phyloP scores from a whole-genome alignment of 1,140 invertebrate genomes.

The Drosophila ohnishii region DNA sequence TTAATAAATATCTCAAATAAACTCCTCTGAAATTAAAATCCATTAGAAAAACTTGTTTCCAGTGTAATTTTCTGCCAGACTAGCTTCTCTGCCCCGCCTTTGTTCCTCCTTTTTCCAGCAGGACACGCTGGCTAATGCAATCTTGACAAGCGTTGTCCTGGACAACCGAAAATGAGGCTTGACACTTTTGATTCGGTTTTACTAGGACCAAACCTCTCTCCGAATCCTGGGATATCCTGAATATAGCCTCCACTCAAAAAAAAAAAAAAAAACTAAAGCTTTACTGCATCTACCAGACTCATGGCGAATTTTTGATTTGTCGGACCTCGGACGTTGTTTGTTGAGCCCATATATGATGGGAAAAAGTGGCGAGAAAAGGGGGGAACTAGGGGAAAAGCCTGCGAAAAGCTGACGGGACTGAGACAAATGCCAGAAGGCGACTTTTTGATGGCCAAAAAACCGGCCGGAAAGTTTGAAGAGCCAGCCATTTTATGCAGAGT shows the following conservation, averaged over 20 bases:
- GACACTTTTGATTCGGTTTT: slow-evolving; percentile 78
- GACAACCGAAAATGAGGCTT: slow-evolving; percentile 73
- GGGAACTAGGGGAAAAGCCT: not conserved
- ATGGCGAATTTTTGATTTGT: slow-evolving; percentile 69
- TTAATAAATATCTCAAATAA: too few species aligned
- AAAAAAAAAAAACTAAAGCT: slow-evolving; percentile 6
- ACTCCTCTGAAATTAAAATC: not conserved
- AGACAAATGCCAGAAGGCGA: slow-evolving; percentile 48
- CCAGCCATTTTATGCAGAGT: not conserved
- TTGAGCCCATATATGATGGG: slow-evolving; percentile 34
- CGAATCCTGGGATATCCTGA: not conserved
- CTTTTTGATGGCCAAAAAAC: slow-evolving; percentile 54
- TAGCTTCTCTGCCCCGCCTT: not conserved
- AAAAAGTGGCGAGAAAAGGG: not conserved
- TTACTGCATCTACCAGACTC: slow-evolving; percentile 4
- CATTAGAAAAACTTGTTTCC: not conserved
- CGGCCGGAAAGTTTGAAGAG: not conserved
- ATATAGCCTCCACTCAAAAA: not conserved
- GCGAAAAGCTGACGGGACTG: slow-evolving; percentile 20
- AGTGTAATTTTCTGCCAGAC: slow-evolving; percentile 6
- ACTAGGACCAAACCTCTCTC: slow-evolving; percentile 2
- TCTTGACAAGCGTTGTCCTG: slow-evolving; percentile 66
- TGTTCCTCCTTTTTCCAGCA: slow-evolving; percentile 4
- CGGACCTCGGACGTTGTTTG: slow-evolving; percentile 42
- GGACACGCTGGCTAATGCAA: slow-evolving; percentile 66